Conservation (phyloP, 2,113 vertebrate species). For the Mustela lutreola region DNA sequence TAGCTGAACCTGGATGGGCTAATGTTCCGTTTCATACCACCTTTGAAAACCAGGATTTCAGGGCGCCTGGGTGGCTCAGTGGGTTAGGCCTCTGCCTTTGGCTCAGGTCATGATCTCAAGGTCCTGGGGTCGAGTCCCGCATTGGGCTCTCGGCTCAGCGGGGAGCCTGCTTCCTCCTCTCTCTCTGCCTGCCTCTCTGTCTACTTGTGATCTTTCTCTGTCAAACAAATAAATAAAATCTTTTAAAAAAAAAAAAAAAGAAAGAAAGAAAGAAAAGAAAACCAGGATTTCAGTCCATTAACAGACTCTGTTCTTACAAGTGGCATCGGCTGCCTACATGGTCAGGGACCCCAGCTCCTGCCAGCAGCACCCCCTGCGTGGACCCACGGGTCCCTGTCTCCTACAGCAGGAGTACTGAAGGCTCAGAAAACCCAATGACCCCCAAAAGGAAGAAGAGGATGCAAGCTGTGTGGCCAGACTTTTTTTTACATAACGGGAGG, state of each 20-base stretch:
- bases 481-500: neutral
- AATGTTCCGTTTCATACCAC: neutral
- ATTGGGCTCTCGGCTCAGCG: too few species aligned
- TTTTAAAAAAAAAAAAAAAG: too few species aligned
- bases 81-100: too few species aligned
- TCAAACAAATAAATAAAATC: too few species aligned
- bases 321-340: rapidly evolving
- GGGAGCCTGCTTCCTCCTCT: too few species aligned
- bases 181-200: too few species aligned
- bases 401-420: neutral
- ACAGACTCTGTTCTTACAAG: neutral
- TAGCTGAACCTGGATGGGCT: neutral
- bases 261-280: neutral
- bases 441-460: neutral
- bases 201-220: too few species aligned
- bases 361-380: too few species aligned
- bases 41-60: neutral
- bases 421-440: neutral
- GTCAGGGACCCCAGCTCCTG: neutral
- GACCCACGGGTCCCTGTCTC: too few species aligned
- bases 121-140: too few species aligned
- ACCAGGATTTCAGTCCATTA: neutral
- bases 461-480: neutral
- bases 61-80: neutral
- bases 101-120: too few species aligned